Conservation (phyloP, 2,113 vertebrate genomes). For the Apodemus speciosus region DNA sequence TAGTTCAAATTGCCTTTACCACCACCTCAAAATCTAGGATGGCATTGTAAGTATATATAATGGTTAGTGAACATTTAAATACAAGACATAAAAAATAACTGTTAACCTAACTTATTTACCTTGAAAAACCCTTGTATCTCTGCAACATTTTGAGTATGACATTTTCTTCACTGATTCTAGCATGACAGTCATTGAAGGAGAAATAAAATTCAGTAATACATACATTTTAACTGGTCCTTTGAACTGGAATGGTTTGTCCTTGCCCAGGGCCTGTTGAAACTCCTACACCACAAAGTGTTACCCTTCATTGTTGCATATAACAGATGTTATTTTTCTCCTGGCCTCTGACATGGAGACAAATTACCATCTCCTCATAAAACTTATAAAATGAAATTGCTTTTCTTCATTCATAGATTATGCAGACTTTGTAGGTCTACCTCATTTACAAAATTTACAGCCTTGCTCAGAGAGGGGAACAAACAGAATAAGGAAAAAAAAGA, state of each 20-base stretch:
- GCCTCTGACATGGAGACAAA: constrained; percentile 36
- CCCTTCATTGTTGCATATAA: constrained; percentile 15
- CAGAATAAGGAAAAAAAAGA: not conserved
- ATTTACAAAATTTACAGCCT: constrained; percentile 69
- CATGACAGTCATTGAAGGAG: constrained; percentile 13
- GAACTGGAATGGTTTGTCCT: not conserved
- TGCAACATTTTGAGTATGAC: not conserved
- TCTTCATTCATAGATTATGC: constrained; percentile 63
- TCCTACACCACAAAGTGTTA: not conserved
- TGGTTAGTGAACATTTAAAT: constrained; percentile 56
- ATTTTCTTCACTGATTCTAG: not conserved
- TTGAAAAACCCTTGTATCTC: not conserved
- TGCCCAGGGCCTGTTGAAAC: not conserved
- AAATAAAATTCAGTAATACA: not conserved
- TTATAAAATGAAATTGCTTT: constrained; percentile 63
- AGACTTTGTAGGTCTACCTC: constrained; percentile 45
- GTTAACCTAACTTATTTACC: constrained; percentile 23
- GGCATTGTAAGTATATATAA: not conserved
- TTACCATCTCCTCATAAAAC: constrained; percentile 46
- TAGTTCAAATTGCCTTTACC: constrained; percentile 22
- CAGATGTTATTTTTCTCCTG: not conserved
- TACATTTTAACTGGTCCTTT: constrained; percentile 1
- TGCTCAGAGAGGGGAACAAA: not conserved
- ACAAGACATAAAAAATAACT: constrained; percentile 55
- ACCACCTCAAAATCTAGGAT: not conserved